A percentile compares a stretch with the other conserved stretches of the same genome.
These are phyloP conservation scores for Ariopsis seemanni DNA, from an alignment of 2,113 vertebrate species.

Conservation along the genomic window DNA sequence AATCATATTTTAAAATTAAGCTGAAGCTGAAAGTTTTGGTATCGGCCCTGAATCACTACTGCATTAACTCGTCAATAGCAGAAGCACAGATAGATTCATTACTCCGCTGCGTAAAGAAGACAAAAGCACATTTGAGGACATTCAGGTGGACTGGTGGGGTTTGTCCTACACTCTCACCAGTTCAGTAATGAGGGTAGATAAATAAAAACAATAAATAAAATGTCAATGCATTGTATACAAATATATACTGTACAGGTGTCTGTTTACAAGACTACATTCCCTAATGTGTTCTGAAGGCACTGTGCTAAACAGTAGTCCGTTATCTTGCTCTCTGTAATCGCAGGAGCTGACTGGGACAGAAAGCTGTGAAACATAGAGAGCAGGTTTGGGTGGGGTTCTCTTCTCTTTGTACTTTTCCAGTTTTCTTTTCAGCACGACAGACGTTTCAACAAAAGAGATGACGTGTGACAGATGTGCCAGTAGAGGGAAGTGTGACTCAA, in stretches of 20 bases:
- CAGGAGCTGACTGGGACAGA: slow-evolving; percentile 43
- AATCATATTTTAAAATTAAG: slow-evolving; percentile 50
- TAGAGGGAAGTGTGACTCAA: slow-evolving; percentile 24
- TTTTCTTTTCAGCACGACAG: slow-evolving; percentile 14
- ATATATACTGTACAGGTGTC: slow-evolving; percentile 69
- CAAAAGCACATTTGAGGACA: slow-evolving; percentile 21
- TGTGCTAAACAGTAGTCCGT: slow-evolving; percentile 72
- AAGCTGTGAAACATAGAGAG: slow-evolving; percentile 13
- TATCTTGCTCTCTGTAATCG: slow-evolving; percentile 54
- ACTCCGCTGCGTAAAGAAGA: slow-evolving; percentile 4
- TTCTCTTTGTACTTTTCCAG: slow-evolving; percentile 9
- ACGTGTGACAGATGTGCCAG: not conserved
- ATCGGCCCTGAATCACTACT: slow-evolving; percentile 11
- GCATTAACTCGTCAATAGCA: not conserved
- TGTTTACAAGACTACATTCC: slow-evolving; percentile 72
- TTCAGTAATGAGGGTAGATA: slow-evolving; percentile 59
- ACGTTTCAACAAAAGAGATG: not conserved
- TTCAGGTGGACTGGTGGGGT: slow-evolving; percentile 32
- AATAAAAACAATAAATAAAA: slow-evolving; percentile 74
- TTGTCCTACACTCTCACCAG: slow-evolving; percentile 10
- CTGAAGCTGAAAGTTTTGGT: slow-evolving; percentile 9
- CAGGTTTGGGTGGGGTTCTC: slow-evolving; percentile 7
- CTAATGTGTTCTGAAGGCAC: slow-evolving; percentile 76
- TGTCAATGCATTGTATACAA: slow-evolving; percentile 34
- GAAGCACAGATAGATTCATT: not conserved